Evolutionary conservation across 2,797 vertebrate genomes (phyloP).

Genomic region (Mormyrops boulengeri): DNA sequence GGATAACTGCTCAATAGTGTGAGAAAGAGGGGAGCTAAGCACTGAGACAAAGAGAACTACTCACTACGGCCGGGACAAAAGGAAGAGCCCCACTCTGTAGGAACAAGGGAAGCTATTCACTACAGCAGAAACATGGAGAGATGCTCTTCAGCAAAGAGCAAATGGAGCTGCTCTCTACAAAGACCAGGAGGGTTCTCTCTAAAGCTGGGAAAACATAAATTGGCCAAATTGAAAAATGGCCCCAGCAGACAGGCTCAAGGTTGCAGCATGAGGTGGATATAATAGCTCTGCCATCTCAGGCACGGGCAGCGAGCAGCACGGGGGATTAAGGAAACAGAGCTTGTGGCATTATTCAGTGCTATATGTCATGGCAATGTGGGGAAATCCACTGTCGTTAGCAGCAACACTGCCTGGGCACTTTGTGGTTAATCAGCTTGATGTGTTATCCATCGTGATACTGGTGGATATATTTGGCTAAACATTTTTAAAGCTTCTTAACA

Average conservation of each 20-base stretch:
- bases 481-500: not conserved
- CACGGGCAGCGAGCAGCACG: not conserved
- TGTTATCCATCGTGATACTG: not conserved
- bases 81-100: not conserved
- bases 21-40: not conserved
- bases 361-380: not conserved
- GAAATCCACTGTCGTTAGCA: not conserved
- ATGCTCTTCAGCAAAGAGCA: constrained; percentile 38
- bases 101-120: not conserved
- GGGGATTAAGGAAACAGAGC: not conserved
- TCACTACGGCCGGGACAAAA: not conserved
- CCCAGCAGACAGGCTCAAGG: constrained; percentile 44
- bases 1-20: not conserved
- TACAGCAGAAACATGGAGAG: not conserved
- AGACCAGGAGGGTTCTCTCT: constrained; percentile 2
- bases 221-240: constrained; percentile 62
- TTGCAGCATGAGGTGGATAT: not conserved
- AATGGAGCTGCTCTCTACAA: constrained; percentile 13
- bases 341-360: not conserved
- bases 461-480: not conserved
- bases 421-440: not conserved
- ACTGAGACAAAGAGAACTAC: constrained; percentile 8
- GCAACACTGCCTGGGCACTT: not conserved
- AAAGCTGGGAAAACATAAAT: constrained; percentile 46
- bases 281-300: not conserved